Conservation (phyloP, 2,113 vertebrate species). For the Pteruthius melanotis region DNA sequence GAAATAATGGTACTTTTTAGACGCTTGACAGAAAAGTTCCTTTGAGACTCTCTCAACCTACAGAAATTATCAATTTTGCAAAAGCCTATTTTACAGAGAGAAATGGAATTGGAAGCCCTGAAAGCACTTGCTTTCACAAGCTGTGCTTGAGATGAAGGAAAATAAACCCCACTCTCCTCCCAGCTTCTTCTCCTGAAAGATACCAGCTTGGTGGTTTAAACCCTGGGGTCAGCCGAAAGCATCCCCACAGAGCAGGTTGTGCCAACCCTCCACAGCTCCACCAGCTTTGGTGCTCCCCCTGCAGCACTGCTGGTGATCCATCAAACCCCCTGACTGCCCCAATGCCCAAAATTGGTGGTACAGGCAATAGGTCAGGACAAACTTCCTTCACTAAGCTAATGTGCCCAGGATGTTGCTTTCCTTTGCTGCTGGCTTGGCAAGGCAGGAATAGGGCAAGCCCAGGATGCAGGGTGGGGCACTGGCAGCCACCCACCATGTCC, state of each 20-base stretch:
- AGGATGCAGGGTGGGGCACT: background rate
- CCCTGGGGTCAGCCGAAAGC: background rate
- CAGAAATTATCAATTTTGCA: constrained; percentile 34
- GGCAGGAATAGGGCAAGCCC: background rate
- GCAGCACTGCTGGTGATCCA: background rate
- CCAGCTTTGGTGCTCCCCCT: background rate
- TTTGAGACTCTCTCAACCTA: constrained; percentile 40
- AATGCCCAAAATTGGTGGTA: background rate
- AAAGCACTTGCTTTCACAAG: background rate
- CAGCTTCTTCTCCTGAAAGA: background rate
- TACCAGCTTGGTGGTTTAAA: background rate
- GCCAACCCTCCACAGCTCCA: background rate
- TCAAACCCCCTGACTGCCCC: background rate
- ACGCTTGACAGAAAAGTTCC: constrained; percentile 5
- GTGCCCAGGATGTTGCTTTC: background rate
- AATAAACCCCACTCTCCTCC: background rate
- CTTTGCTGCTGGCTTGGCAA: background rate
- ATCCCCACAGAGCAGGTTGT: accelerated
- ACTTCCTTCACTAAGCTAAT: background rate
- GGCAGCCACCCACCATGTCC: background rate
- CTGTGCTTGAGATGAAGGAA: background rate
- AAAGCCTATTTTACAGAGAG: background rate
- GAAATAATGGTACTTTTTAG: background rate
- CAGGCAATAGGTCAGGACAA: background rate
- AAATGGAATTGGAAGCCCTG: background rate